Conservation (phyloP, 2,888 invertebrate species). For the Heliconius charithonia region DNA sequence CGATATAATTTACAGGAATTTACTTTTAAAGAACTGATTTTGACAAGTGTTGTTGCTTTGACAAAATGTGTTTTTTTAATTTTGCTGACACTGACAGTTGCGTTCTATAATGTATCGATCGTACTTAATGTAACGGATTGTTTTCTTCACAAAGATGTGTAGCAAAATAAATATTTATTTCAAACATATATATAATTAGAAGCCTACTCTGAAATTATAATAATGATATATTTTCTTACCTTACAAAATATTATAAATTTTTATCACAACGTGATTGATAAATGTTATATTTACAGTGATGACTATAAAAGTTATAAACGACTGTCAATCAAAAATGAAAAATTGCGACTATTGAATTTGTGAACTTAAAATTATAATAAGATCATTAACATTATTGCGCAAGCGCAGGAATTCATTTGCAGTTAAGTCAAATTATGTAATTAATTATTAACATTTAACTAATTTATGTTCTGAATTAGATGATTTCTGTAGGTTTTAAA, state of each 20-base stretch:
- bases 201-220: background rate
- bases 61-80: slow-evolving; percentile 10
- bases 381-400: background rate
- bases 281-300: background rate
- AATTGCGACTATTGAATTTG: background rate
- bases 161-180: background rate
- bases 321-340: background rate
- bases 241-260: background rate
- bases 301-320: background rate
- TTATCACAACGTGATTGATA: background rate
- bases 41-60: slow-evolving; percentile 12
- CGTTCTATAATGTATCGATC: background rate
- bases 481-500: background rate
- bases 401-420: background rate
- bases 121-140: background rate
- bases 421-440: background rate
- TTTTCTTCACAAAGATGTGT: background rate
- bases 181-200: background rate
- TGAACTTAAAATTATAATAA: background rate
- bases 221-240: background rate
- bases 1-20: slow-evolving; percentile 17
- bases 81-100: slow-evolving; percentile 15
- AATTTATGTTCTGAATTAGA: background rate
- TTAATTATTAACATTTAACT: slow-evolving; percentile 1
- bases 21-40: slow-evolving; percentile 12